These are phyloP conservation scores for Eumacrocentrus americanus DNA, from an alignment of 2,888 invertebrate species.

Conservation along the genomic window DNA sequence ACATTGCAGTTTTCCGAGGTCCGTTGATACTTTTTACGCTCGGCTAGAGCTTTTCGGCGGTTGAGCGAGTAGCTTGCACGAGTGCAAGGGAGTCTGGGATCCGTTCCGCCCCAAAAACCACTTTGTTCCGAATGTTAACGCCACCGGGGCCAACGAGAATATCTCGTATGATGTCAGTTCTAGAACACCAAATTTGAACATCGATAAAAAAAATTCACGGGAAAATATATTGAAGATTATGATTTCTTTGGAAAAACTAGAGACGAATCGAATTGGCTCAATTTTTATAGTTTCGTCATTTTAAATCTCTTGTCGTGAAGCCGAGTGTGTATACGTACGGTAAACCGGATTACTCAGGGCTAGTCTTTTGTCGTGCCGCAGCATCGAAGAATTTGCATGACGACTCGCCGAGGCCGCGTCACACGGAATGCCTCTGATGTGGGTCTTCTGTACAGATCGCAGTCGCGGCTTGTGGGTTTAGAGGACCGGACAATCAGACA, in stretches of 20 bases:
- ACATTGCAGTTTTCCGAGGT: slow-evolving; percentile 28
- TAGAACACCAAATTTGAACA: neutral
- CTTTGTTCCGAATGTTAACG: slow-evolving; percentile 29
- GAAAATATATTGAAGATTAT: too few species aligned
- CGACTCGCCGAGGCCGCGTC: slow-evolving; percentile 31
- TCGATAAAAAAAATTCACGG: neutral
- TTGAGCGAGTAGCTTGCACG: slow-evolving; percentile 5
- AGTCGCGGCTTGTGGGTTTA: slow-evolving; percentile 1
- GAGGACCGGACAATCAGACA: slow-evolving; percentile 16
- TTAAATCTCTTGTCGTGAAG: neutral
- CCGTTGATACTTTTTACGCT: slow-evolving; percentile 28
- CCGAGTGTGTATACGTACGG: slow-evolving; percentile 31
- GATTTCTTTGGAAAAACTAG: too few species aligned
- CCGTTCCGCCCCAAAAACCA: slow-evolving; percentile 24
- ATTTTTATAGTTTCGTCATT: slow-evolving; percentile 13
- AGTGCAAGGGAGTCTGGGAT: slow-evolving; percentile 11
- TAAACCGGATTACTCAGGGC: slow-evolving; percentile 42
- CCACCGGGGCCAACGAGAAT: neutral
- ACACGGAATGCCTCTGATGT: slow-evolving; percentile 21
- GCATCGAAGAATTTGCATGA: slow-evolving; percentile 42
- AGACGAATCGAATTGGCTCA: neutral
- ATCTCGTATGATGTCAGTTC: too few species aligned
- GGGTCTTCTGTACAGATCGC: neutral
- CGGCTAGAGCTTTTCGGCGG: slow-evolving; percentile 26
- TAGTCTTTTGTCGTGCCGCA: slow-evolving; percentile 33